Conservation (phyloP, 2,113 vertebrate genomes). For the Planiliza haematocheilus region DNA sequence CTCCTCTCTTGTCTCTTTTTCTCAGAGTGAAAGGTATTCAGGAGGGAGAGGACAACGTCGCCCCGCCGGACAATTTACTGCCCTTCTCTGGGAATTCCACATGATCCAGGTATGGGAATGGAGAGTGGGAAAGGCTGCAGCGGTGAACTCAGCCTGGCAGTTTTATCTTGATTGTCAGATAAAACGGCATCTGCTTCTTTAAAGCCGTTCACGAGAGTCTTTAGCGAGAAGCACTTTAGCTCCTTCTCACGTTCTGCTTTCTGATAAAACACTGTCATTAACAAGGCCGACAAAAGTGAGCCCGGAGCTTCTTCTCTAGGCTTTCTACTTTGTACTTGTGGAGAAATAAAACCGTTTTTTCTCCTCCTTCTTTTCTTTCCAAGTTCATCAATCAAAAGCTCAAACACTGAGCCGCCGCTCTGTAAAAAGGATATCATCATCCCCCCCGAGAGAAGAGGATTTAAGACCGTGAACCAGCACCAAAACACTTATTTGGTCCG, state of each 20-base stretch:
- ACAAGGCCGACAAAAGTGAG: constrained; percentile 88
- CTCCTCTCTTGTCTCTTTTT: constrained; percentile 63
- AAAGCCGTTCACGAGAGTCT: constrained; percentile 80
- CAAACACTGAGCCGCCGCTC: not conserved
- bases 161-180: constrained; percentile 95
- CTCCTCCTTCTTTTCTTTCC: no score
- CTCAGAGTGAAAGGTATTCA: constrained; percentile 70
- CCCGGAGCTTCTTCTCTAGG: constrained; percentile 75
- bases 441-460: constrained; percentile 15
- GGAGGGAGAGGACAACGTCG: constrained; percentile 72
- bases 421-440: constrained; percentile 23
- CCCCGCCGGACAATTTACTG: constrained; percentile 88
- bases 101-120: constrained; percentile 85
- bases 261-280: constrained; percentile 93
- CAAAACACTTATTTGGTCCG: not conserved
- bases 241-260: constrained; percentile 84
- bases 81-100: constrained; percentile 87
- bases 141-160: constrained; percentile 78
- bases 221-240: constrained; percentile 87
- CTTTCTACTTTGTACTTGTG: constrained; percentile 14
- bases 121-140: constrained; percentile 79
- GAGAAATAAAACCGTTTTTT: constrained; percentile 45
- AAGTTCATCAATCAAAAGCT: constrained; percentile 49
- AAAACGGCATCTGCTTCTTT: constrained; percentile 87
- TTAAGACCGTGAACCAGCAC: not conserved